Conservation (phyloP, 2,113 vertebrate genomes). For the Centrocercus urophasianus region DNA sequence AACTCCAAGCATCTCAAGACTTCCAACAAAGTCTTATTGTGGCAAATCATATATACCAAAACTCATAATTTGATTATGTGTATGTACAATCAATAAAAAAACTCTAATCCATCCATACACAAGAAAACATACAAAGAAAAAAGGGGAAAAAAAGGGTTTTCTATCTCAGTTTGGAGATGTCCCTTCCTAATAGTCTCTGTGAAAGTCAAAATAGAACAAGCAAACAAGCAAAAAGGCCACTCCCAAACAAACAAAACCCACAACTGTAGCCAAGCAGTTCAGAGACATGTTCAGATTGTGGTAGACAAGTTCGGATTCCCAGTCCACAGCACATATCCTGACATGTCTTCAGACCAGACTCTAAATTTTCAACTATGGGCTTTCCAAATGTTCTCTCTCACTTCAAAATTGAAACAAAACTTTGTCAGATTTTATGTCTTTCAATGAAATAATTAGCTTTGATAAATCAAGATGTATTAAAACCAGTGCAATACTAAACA, state of each 20-base stretch:
- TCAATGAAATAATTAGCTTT: background rate
- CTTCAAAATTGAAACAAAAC: background rate
- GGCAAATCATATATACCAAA: background rate
- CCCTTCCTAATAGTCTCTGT: background rate
- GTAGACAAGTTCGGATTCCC: background rate
- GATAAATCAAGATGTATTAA: background rate
- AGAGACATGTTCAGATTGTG: background rate
- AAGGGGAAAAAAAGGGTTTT: background rate
- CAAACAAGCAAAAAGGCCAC: background rate
- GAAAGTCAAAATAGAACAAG: background rate
- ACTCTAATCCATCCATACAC: accelerated
- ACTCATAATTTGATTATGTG: accelerated
- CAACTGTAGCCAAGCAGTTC: background rate
- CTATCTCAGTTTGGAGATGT: background rate
- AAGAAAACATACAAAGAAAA: background rate
- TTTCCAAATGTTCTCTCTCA: background rate
- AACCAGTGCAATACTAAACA: background rate
- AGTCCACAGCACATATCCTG: background rate
- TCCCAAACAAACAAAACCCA: background rate
- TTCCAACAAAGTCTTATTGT: background rate
- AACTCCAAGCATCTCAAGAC: background rate
- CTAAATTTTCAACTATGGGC: background rate
- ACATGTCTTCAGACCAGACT: background rate
- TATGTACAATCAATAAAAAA: background rate
- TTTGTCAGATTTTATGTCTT: background rate